A percentile compares a stretch with the other conserved stretches of the same genome.
Evolutionary conservation across 2,888 invertebrate species (phyloP).

Genomic region (Hemithea aestivaria): DNA sequence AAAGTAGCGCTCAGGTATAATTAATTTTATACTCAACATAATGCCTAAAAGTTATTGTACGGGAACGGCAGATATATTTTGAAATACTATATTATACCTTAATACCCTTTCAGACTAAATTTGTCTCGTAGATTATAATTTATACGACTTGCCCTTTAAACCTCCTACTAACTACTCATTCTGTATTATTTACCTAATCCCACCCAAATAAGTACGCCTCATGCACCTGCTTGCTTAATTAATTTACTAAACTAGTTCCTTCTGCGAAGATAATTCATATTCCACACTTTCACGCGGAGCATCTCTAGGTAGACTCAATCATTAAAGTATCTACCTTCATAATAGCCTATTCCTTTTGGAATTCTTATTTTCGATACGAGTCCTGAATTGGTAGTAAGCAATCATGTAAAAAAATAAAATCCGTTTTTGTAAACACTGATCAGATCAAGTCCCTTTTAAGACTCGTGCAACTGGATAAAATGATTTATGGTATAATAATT

Average conservation of each 20-base stretch:
- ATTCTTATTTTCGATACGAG: constrained; percentile 2
- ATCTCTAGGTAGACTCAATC: constrained; percentile 16
- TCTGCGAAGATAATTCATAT: constrained; percentile 35
- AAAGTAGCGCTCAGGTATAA: no score
- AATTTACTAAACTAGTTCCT: constrained; percentile 40
- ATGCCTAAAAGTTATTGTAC: neutral
- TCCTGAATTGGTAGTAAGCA: no score
- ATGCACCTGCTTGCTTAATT: constrained; percentile 50
- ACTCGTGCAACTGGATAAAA: no score
- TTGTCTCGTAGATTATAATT: no score
- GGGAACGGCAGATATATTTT: no score
- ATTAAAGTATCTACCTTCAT: constrained; percentile 20
- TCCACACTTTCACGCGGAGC: constrained; percentile 21
- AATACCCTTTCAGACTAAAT: neutral
- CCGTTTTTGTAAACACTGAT: no score
- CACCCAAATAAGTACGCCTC: constrained; percentile 21
- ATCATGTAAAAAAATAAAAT: no score
- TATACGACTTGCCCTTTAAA: no score
- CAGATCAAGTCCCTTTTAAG: no score
- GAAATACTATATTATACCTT: neutral
- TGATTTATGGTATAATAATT: no score
- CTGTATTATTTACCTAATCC: no score
- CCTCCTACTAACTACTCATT: no score
- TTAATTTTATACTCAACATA: neutral
- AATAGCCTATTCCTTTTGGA: constrained; percentile 3